Evolutionary conservation across 2,113 vertebrate genomes (phyloP).

Genomic region (Pipa parva): DNA sequence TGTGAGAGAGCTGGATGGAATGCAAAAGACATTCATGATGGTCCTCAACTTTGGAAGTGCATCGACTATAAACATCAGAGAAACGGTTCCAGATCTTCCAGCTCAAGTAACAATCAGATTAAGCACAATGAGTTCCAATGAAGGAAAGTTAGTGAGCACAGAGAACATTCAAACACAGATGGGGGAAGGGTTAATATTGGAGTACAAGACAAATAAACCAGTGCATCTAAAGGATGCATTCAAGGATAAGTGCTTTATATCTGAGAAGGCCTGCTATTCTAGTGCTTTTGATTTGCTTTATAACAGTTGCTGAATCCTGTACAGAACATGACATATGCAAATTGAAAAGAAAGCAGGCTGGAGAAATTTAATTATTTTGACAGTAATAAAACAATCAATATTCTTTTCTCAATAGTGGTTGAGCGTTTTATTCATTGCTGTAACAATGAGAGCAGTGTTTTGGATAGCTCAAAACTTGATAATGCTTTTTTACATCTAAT

Average conservation of each 20-base stretch:
- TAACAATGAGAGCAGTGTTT: too few species aligned
- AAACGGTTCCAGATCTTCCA: conserved; percentile 65
- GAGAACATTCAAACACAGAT: conserved; percentile 56
- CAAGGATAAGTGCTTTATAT: conserved; percentile 72
- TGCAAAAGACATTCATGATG: conserved; percentile 71
- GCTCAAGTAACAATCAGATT: conserved; percentile 60
- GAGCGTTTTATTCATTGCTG: too few species aligned
- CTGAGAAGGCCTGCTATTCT: conserved; percentile 85
- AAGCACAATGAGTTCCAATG: conserved; percentile 64
- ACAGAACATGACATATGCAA: neutral
- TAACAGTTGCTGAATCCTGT: conserved; percentile 55
- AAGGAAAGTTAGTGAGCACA: conserved; percentile 55
- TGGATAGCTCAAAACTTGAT: too few species aligned
- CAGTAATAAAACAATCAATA: too few species aligned
- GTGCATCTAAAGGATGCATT: conserved; percentile 61
- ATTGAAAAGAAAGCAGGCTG: conserved; percentile 16
- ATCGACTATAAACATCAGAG: conserved; percentile 61
- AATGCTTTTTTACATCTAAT: too few species aligned
- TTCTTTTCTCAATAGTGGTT: too few species aligned
- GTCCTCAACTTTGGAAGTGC: conserved; percentile 82
- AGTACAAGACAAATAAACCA: conserved; percentile 62
- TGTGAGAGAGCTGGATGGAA: conserved; percentile 81
- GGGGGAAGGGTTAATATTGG: conserved; percentile 82
- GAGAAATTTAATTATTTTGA: conserved; percentile 26
- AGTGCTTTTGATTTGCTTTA: conserved; percentile 71